Base-by-base conservation (phyloP, 2,888 invertebrate species). In the Deroplatys truncata region DNA sequence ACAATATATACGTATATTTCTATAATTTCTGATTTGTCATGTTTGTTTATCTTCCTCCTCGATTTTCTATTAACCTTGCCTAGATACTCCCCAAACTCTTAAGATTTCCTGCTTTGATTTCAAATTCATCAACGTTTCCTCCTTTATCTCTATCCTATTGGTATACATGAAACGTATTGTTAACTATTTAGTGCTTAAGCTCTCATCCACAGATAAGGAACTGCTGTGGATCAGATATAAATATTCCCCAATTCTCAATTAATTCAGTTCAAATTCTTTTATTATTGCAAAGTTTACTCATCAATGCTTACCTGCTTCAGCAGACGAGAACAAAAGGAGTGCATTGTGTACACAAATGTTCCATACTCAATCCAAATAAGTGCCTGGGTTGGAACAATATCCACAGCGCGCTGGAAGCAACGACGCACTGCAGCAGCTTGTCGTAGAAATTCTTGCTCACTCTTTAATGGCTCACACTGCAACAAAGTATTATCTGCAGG, bases 331-430 rank as follows among this genome's bases (percentile, higher is more conserved):
- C 98, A 98, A 93, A 97, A 98, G 0, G 98, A 98, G 93, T 98
- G 98, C 28, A 98, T 96, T 91, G 96, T 96, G 92, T 99, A 99
- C 3, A 97, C 97, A 92, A 98, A 97, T 82, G 96, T 96, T 4
- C 98, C 99, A 92, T 97, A 98, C 93, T 99, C 99, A 89, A 98
- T 97, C 97, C 98, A 97, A 92, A 98, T 94, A 88, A 96, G 95
- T 86, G 96, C 95, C 92, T 97, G 96, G 72, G 95, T 95, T 1
- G 96, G 95, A 91, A 97, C 96, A 56, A 98, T 93, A 91, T 96
- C 95, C 83, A 98, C 94, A 1, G 98, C 97, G 91, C 96, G 95
- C 92, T 96, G 95, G 92, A 97, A 98, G 93, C 98, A 98, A 89
- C 96, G 95, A 91, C 97, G 95, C 0, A 97, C 96, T 84, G 96